Evolutionary conservation across 2,113 vertebrate species (phyloP), one percentile per base, ranked within the genome.

Genomic region (Dromaius novaehollandiae): DNA sequence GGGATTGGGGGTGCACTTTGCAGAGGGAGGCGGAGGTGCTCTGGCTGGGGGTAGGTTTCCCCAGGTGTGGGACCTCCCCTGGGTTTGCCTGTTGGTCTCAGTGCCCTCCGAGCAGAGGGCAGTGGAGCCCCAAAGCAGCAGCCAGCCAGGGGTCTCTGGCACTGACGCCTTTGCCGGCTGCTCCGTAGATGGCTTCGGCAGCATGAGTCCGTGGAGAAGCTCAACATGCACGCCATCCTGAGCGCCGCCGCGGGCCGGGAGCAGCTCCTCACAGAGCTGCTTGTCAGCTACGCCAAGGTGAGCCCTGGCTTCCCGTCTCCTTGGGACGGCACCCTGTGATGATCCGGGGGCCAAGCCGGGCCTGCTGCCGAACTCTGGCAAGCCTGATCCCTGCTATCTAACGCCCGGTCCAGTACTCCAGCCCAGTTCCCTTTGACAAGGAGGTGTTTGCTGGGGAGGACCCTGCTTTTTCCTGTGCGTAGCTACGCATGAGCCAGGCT

Each of bases 151-250:
- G 40, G 16, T 7, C 12, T 18, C 50, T 68, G 61, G 42, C 66
- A 15, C 51, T 51, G 82, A 28, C 26, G 50, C 16, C 53, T 38
- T 11, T 11, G 3, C 34, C 51, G 74, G 63, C 80, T 85, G 87
- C 58, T 88, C 63, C 3, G 7, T 96, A 99, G 99, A 90, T 99
- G 99, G 99, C 98, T 98, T 90, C 98, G 64, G 82, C 99, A 99
- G 83, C 99, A 99, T 0, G 99, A 99, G 60, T 97, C 96, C 8
- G 97, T 99, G 51, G 99, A 99, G 97, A 99, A 99, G 97, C 98
- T 99, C 28, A 99, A 99, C 96, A 99, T 99, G 98, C 99, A 99
- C 42, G 99, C 99, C 7, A 99, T 99, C 94, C 97, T 99, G 77
- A 98, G 98, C 3, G 99, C 99, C 64, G 98, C 98, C 0, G 55